Conservation (phyloP, 2,888 invertebrate genomes). For the Aelia acuminata region DNA sequence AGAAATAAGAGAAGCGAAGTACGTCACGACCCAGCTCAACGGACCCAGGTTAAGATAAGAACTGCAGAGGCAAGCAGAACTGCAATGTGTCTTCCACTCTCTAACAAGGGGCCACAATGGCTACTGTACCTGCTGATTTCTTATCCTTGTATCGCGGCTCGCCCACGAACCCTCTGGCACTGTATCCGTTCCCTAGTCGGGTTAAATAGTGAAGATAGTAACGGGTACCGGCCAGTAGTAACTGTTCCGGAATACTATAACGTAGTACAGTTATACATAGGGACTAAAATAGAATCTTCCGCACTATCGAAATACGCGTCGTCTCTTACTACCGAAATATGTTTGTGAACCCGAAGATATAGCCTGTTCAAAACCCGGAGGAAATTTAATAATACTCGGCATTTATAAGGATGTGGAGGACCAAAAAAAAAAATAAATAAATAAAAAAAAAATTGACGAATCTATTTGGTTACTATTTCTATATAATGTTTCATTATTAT, state of each 20-base stretch:
- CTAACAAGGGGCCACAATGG: background rate
- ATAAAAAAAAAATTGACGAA: no score
- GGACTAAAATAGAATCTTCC: no score
- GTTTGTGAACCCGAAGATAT: no score
- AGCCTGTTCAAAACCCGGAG: no score
- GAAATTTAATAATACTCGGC: no score
- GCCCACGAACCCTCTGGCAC: conserved; percentile 5
- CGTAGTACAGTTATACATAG: background rate
- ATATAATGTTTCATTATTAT: no score
- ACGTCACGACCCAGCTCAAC: background rate
- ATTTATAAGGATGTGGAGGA: no score
- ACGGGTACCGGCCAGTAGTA: background rate
- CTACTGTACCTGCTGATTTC: background rate
- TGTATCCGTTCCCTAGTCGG: background rate
- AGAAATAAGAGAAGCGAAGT: background rate
- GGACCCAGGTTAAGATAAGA: background rate
- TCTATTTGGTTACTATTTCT: no score
- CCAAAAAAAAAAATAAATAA: no score
- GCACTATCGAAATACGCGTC: no score
- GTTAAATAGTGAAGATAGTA: background rate
- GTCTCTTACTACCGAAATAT: no score
- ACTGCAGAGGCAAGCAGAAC: background rate
- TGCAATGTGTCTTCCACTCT: background rate
- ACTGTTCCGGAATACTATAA: background rate
- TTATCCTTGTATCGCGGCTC: background rate